Percentiles rank a stretch among this genome's conserved stretches.
Conservation (phyloP, 2,797 vertebrate genomes). For the Acanthurus tractus region DNA sequence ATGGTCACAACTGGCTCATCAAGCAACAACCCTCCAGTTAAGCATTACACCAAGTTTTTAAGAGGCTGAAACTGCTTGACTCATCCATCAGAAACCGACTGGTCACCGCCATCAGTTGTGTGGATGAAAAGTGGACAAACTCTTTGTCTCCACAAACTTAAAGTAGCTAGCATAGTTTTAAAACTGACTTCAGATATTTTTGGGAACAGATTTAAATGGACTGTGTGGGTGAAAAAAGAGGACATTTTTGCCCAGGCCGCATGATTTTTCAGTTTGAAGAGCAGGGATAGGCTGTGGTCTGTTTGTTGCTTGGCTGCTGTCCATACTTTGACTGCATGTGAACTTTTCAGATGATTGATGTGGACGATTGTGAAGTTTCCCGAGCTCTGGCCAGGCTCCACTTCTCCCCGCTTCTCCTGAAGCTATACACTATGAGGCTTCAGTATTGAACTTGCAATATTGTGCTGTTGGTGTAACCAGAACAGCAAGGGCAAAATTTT, state of each 20-base stretch:
- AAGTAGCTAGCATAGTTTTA: not conserved
- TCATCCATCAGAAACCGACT: constrained; percentile 3
- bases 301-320: constrained; percentile 21
- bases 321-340: constrained; percentile 24
- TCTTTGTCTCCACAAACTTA: not conserved
- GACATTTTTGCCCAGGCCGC: not conserved
- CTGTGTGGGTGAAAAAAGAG: not conserved
- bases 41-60: constrained; percentile 6
- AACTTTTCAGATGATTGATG: constrained; percentile 26
- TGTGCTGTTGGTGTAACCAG: not conserved
- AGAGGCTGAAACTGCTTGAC: not conserved
- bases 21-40: not conserved
- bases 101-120: constrained; percentile 10
- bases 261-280: not conserved
- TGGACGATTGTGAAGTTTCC: constrained; percentile 3
- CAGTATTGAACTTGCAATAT: not conserved
- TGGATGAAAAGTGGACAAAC: not conserved
- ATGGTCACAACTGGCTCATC: constrained; percentile 46
- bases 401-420: not conserved
- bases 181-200: not conserved
- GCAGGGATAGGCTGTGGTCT: not conserved
- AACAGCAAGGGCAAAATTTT: not conserved
- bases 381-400: not conserved
- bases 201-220: not conserved
- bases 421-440: not conserved